These are phyloP conservation scores for Drosophila navojoa DNA, from an alignment of 1,140 invertebrate species.

Conservation along the genomic window DNA sequence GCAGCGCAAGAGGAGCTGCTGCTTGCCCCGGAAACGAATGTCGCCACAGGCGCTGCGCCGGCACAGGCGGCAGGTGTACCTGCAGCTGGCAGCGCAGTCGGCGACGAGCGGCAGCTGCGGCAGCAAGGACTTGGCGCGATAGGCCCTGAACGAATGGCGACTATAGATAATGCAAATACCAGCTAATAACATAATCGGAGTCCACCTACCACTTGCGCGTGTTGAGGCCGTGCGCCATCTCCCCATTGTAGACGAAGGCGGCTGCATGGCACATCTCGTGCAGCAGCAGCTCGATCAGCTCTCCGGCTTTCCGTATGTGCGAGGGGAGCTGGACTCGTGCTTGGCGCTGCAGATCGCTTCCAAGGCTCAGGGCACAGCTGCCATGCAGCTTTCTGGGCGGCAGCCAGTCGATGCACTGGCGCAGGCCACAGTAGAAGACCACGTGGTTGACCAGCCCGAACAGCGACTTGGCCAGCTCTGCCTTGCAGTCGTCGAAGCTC, in stretches of 20 bases:
- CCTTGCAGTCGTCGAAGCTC: neutral
- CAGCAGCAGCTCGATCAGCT: neutral
- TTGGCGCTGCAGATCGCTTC: neutral
- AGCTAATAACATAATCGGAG: neutral
- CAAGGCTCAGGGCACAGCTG: neutral
- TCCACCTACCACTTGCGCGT: constrained; percentile 8
- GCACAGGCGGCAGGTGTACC: neutral
- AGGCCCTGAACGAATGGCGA: neutral
- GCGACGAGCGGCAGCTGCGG: neutral
- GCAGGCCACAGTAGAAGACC: neutral
- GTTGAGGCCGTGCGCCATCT: neutral
- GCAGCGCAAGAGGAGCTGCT: neutral
- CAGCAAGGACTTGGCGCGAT: constrained; percentile 1
- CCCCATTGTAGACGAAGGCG: neutral
- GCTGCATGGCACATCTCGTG: constrained; percentile 12
- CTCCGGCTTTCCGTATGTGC: neutral
- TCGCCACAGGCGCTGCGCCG: constrained; percentile 2
- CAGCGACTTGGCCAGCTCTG: neutral
- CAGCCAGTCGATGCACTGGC: neutral
- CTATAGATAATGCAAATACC: neutral
- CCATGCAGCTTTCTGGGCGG: neutral
- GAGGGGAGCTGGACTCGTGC: neutral
- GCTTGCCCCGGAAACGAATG: neutral
- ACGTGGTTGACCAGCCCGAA: neutral
- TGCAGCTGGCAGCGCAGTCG: neutral